Evolutionary conservation across 2,797 vertebrate species (phyloP).

Genomic region (Lacerta bilineata): DNA sequence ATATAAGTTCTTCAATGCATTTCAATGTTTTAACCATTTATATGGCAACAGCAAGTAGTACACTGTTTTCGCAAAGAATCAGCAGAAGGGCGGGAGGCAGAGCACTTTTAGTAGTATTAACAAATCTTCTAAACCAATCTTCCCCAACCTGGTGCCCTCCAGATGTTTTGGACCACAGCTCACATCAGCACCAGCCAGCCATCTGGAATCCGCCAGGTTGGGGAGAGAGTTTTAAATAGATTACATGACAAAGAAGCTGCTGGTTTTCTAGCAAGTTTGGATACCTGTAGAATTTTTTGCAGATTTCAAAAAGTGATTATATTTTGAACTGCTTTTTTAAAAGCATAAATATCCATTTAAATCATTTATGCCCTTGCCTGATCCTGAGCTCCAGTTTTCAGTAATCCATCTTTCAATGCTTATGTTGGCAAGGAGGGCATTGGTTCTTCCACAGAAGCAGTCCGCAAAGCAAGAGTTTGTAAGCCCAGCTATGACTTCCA

Average conservation of each 20-base stretch:
- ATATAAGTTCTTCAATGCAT: constrained; percentile 73
- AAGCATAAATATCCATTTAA: not conserved
- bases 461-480: not conserved
- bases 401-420: not conserved
- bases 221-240: not conserved
- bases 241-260: constrained; percentile 46
- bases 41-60: constrained; percentile 64
- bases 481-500: not conserved
- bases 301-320: constrained; percentile 13
- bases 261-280: constrained; percentile 42
- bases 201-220: not conserved
- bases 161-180: not conserved
- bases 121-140: constrained; percentile 49
- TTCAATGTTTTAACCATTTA: constrained; percentile 80
- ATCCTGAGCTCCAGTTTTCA: not conserved
- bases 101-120: constrained; percentile 57
- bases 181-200: not conserved
- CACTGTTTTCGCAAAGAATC: constrained; percentile 63
- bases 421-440: not conserved
- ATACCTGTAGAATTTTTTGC: constrained; percentile 60
- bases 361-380: not conserved
- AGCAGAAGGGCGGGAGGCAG: not conserved
- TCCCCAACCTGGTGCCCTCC: not conserved
- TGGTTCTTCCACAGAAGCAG: not conserved
- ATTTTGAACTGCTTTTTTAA: not conserved